These are phyloP conservation scores for Ormyrus nitidulus DNA, from an alignment of 2,888 invertebrate species.

Conservation along the genomic window DNA sequence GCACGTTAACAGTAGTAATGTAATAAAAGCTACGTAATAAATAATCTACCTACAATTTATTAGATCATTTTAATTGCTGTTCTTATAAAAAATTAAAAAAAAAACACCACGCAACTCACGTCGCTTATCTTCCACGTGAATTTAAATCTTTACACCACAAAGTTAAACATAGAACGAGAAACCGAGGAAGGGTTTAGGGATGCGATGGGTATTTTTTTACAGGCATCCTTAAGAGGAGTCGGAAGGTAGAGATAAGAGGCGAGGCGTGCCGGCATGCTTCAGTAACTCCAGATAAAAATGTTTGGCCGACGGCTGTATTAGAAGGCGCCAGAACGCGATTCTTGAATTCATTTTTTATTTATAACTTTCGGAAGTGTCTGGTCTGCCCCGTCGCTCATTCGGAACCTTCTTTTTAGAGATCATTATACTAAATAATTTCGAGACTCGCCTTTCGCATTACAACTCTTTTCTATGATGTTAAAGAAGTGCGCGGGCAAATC, in stretches of 20 bases:
- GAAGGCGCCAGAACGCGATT: slow-evolving; percentile 5
- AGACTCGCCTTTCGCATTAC: too few species aligned
- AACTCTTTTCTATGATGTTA: too few species aligned
- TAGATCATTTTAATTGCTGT: background rate
- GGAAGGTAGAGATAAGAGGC: slow-evolving; percentile 28
- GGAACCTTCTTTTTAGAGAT: background rate
- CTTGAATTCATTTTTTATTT: slow-evolving; percentile 33
- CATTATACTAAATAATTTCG: too few species aligned
- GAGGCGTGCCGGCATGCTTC: slow-evolving; percentile 4
- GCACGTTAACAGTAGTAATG: too few species aligned
- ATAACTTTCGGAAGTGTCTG: slow-evolving; percentile 27
- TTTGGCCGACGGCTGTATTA: slow-evolving; percentile 17
- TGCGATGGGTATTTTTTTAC: slow-evolving; percentile 30
- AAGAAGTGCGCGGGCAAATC: too few species aligned
- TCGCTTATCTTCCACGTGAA: background rate
- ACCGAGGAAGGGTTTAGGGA: slow-evolving; percentile 5
- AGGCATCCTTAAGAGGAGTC: slow-evolving; percentile 29
- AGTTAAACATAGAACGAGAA: background rate
- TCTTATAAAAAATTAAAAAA: too few species aligned
- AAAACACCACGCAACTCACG: background rate
- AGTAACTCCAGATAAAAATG: slow-evolving; percentile 42
- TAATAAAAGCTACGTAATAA: background rate
- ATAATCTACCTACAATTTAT: background rate
- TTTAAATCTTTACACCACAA: background rate
- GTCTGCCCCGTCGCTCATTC: background rate